phyloP scores from a whole-genome alignment of 2,797 vertebrate genomes.

The Psittacula echo region DNA sequence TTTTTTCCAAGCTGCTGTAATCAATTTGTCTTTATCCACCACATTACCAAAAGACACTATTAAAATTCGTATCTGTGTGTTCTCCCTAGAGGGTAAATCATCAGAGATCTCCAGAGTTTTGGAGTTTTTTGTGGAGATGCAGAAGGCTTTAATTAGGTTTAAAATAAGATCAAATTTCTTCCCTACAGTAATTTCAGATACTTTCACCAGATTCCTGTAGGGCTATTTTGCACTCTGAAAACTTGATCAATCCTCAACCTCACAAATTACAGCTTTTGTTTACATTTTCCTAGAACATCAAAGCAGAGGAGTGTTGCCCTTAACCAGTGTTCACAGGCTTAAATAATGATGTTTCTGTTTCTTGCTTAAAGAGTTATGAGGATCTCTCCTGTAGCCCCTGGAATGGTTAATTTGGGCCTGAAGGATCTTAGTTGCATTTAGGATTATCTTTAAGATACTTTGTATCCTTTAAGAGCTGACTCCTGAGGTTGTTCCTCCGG shows the following conservation, averaged over 20 bases:
- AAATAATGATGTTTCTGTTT: slow-evolving; percentile 5
- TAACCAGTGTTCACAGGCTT: slow-evolving; percentile 24
- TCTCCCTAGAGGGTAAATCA: slow-evolving; percentile 64
- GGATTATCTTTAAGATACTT: neutral
- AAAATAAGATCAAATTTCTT: slow-evolving; percentile 59
- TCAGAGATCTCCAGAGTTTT: slow-evolving; percentile 50
- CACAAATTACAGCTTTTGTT: slow-evolving; percentile 48
- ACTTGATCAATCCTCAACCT: slow-evolving; percentile 31
- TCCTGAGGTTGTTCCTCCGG: neutral
- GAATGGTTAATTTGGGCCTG: neutral
- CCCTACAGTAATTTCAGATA: slow-evolving; percentile 55
- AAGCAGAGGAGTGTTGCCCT: slow-evolving; percentile 8
- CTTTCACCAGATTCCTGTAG: slow-evolving; percentile 40
- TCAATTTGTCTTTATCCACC: slow-evolving; percentile 69
- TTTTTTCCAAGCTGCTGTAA: slow-evolving; percentile 61
- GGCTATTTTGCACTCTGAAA: slow-evolving; percentile 56
- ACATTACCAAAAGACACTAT: slow-evolving; percentile 63
- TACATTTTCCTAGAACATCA: slow-evolving; percentile 43
- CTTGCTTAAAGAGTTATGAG: neutral
- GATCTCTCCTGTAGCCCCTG: neutral
- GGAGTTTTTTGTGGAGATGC: slow-evolving; percentile 48
- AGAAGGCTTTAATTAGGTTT: slow-evolving; percentile 63
- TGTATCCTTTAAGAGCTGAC: neutral
- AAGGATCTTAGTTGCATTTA: neutral
- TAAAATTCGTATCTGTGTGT: slow-evolving; percentile 66